Evolutionary conservation across 2,888 invertebrate genomes (phyloP), one percentile per base, ranked within the genome.

Genomic region (Liopterus haemorrhoidalis): DNA sequence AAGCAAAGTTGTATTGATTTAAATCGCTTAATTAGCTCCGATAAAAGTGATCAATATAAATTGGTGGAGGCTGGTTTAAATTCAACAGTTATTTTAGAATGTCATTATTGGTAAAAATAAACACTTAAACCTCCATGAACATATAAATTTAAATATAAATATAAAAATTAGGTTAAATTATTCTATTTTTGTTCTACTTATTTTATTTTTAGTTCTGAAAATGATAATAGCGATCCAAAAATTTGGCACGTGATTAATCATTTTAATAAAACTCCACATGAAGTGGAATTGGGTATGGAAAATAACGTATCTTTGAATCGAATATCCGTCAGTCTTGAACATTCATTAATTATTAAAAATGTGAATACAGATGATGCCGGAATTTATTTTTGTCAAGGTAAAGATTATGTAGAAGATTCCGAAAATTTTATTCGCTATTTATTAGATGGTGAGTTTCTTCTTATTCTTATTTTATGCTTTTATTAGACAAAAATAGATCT

Each of bases 201-300:
- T 39, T 33, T 46, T 47, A 32, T 14, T 35, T 53, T 41, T 48
- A 65, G 71, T 49, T 61, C 65, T 16, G 70, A 72, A 54, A 55
- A 56, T 19, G 67, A 66, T 47, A 66, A 69, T 49, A 57, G 57
- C 4, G 59, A 65, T 31, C 62, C 71, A 2, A 73, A 68, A 61
- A 64, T 72, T 39, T 76, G 76, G 76, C 73, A 68, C 52, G 67
- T 65, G 57, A 65, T 70, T 51, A 65, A 71, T 54, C 58, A 61
- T 8, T 57, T 67, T 19, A 56, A 57, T 44, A 50, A 49, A 2
- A 43, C 57, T 1, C 58, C 66, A 11, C 56, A 56, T 24, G 72
- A 73, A 62, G 67, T 75, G 1, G 52, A 62, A 21, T 49, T 73
- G 4, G 71, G 63, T 28, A 74, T 72, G 70, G 61, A 69, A 31